These are phyloP conservation scores for Aplocera efformata DNA, from an alignment of 2,888 invertebrate species.

Conservation along the genomic window DNA sequence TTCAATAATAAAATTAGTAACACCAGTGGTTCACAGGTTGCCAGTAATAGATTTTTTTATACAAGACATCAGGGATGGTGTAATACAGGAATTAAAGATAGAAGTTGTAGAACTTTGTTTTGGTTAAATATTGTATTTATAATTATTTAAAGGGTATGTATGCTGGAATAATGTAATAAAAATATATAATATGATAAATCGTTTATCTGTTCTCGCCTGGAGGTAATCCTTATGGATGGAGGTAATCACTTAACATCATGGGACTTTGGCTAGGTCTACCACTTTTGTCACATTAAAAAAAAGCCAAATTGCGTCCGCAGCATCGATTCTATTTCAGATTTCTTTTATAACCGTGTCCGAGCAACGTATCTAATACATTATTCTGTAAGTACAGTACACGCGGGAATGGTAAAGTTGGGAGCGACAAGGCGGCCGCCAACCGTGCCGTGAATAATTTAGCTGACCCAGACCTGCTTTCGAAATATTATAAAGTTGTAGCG, in stretches of 20 bases:
- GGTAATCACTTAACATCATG: too few species aligned
- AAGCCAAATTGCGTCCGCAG: too few species aligned
- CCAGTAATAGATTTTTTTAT: constrained; percentile 38
- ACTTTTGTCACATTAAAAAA: too few species aligned
- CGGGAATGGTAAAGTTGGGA: constrained; percentile 48
- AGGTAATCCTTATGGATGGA: too few species aligned
- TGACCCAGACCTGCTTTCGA: constrained; percentile 34
- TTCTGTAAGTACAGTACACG: constrained; percentile 52
- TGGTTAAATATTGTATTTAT: constrained; percentile 11
- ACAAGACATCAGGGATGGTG: constrained; percentile 27
- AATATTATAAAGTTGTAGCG: constrained; percentile 30
- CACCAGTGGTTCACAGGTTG: constrained; percentile 23
- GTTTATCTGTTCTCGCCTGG: too few species aligned
- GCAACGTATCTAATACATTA: constrained; percentile 47
- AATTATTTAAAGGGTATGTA: too few species aligned
- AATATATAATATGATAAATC: too few species aligned
- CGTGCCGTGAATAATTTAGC: constrained; percentile 52
- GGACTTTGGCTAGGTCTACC: too few species aligned
- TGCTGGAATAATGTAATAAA: too few species aligned
- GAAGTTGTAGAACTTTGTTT: constrained; percentile 39
- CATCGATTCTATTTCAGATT: too few species aligned
- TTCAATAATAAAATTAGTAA: constrained; percentile 29
- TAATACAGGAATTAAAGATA: constrained; percentile 26
- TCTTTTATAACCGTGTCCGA: too few species aligned
- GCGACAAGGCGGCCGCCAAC: constrained; percentile 35